Conservation (phyloP, 2,888 invertebrate species). For the Hyposoter dolosus region DNA sequence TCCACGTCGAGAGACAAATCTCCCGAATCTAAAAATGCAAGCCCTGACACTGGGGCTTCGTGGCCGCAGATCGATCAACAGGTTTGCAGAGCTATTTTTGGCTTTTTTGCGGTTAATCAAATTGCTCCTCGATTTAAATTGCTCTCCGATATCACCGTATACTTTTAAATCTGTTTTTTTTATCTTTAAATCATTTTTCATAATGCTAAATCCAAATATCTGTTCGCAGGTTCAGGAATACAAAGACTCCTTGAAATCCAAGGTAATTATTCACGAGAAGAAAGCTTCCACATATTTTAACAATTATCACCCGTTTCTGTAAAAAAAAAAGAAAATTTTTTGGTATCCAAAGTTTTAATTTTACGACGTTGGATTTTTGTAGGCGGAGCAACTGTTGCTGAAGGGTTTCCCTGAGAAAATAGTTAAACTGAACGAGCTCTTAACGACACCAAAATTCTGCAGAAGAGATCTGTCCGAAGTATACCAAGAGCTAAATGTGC, state of each 20-base stretch:
- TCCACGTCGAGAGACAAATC: conserved; percentile 54
- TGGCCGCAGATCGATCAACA: conserved; percentile 27
- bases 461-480: conserved; percentile 92
- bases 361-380: background rate
- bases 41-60: conserved; percentile 38
- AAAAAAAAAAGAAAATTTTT: background rate
- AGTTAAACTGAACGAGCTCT: conserved; percentile 93
- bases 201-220: conserved; percentile 64
- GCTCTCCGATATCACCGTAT: background rate
- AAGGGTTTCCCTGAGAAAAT: conserved; percentile 97
- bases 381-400: conserved; percentile 94
- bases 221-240: conserved; percentile 93
- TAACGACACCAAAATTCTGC: conserved; percentile 93
- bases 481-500: conserved; percentile 94
- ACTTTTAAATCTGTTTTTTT: background rate
- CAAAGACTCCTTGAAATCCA: conserved; percentile 94
- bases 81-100: conserved; percentile 34
- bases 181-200: background rate
- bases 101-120: background rate
- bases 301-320: background rate
- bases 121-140: background rate
- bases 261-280: conserved; percentile 84
- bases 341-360: background rate
- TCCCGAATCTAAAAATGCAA: conserved; percentile 52
- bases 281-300: background rate